These are phyloP conservation scores for Pomatostomus ruficeps DNA, from an alignment of 2,113 vertebrate species.

Conservation along the genomic window DNA sequence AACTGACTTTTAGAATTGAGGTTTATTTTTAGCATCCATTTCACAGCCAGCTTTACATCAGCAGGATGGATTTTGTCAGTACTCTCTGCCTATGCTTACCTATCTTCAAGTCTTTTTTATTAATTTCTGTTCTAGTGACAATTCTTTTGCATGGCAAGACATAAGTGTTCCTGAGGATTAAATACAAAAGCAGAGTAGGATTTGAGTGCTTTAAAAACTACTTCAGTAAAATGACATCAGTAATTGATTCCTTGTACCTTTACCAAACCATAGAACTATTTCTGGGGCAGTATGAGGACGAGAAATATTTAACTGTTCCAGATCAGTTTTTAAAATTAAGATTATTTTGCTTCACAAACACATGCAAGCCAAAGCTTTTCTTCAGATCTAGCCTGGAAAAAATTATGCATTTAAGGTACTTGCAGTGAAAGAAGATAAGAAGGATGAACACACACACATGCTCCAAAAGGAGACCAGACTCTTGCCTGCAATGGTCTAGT, in stretches of 20 bases:
- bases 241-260: neutral
- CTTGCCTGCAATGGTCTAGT: neutral
- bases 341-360: neutral
- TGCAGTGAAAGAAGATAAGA: neutral
- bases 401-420: neutral
- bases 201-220: neutral
- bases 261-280: neutral
- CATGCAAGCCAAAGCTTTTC: neutral
- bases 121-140: neutral
- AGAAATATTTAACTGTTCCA: neutral
- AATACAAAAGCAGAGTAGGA: neutral
- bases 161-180: neutral
- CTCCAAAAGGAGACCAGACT: neutral
- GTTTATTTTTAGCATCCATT: conserved; percentile 41
- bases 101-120: neutral
- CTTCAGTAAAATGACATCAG: neutral
- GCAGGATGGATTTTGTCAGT: neutral
- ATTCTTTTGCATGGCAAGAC: neutral
- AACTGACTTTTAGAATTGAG: conserved; percentile 48
- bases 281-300: neutral
- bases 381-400: neutral
- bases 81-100: neutral
- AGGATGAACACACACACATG: neutral
- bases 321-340: neutral
- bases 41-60: conserved; percentile 27